Evolutionary conservation across 2,888 invertebrate genomes (phyloP), one percentile per base, ranked within the genome.

Genomic region (Mayetiola destructor): DNA sequence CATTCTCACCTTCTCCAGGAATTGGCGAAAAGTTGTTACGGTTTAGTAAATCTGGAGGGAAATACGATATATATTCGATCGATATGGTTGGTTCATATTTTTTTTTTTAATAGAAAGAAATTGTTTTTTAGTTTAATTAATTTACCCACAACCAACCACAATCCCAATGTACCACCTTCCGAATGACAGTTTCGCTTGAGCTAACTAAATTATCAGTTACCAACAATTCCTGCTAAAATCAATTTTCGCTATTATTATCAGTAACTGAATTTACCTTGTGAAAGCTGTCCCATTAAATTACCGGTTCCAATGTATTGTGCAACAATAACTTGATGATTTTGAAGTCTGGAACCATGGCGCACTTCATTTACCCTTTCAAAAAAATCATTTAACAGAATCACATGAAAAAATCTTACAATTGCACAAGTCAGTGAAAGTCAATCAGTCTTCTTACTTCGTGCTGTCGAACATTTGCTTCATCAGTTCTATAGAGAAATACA

Each of bases 281-380:
- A 85, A 62, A 90, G 78, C 68, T 90, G 89, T 29, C 82, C 80
- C 66, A 87, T 86, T 59, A 84, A 80, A 66, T 84, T 84, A 56
- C 80, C 81, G 61, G 87, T 85, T 54, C 91, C 92, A 64, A 90
- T 80, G 71, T 90, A 93, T 71, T 89, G 89, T 1, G 91, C 92
- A 23, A 93, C 87, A 56, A 92, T 82, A 6, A 90, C 87, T 61
- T 67, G 18, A 16, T 18, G 56, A 37, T 56, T 56, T 23, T 16
- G 39, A 40, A 37, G 36, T 37, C 16, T 37, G 21, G 18, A 20
- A 23, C 5, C 5, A 4, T 12, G 14, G 6, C 2, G 14, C 14
- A 8, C 23, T 27, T 2, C 3, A 4, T 42, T 3, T 23, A 14
- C 2, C 5, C 6, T 12, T 4, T 42, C 12, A 14, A 23, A 9